Evolutionary conservation across 1,140 invertebrate genomes (phyloP), one percentile per base, ranked within the genome.

Genomic region (Drosophila melanica): DNA sequence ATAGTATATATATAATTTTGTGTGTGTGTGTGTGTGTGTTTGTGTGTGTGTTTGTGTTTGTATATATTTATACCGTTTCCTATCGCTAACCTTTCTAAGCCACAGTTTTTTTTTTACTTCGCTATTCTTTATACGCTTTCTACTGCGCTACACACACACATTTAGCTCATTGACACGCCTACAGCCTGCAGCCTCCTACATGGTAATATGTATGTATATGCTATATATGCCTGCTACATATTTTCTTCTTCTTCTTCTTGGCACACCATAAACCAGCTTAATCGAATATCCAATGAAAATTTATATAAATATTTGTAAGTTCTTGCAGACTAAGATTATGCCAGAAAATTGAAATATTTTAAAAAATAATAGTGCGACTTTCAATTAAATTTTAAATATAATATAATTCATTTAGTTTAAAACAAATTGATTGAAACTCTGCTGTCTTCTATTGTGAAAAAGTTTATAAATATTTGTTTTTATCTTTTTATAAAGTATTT

Each of bases 191-290:
- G 64, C 57, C 35, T 0, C 37, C 71, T 75, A 70, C 45, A 41
- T 63, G 57, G 45, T 60, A 74, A 47, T 65, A 50, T 68, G 27
- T 73, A 62, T 72, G 30, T 75, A 44, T 67, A 50, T 62, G 23
- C 18, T 58, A 14, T 73, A 16, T 73, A 73, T 62, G 63, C 45
- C 58, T 66, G 42, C 69, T 76, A 67, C 41, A 41, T 58, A 53
- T 23, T 54, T 59, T 41, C 16, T 48, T 35, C 14, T 23, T 30
- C 48, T 68, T 81, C 14, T 23, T 30, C 48, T 68, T 81, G 73
- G 62, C 78, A 81, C 74, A 66, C 67, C 67, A 51, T 55, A 59
- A 55, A 47, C 23, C 62, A 44, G 48, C 57, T 66, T 67, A 76
- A 58, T 4, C 12, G 12, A n/a, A 39, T 39, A 55, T 51, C 58